phyloP scores from a whole-genome alignment of 2,797 vertebrate species.

The Ibycter americanus region DNA sequence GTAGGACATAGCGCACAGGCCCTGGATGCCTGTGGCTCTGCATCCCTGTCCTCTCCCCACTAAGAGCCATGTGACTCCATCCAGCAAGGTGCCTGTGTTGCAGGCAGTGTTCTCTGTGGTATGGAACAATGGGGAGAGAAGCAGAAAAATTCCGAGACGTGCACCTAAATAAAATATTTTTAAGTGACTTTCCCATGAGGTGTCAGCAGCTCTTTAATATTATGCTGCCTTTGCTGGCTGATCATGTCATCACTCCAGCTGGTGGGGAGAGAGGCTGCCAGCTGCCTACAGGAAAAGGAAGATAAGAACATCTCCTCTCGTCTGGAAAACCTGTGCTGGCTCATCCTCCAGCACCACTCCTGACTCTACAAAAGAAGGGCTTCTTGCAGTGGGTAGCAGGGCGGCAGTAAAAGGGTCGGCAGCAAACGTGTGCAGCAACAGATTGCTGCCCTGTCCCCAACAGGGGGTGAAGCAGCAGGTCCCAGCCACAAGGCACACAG shows the following conservation, averaged over 20 bases:
- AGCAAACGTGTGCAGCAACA: accelerated
- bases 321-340: neutral
- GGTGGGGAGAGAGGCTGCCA: neutral
- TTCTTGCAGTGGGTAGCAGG: neutral
- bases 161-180: neutral
- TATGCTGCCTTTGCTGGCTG: neutral
- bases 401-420: neutral
- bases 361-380: neutral
- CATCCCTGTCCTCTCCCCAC: neutral
- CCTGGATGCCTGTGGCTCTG: neutral
- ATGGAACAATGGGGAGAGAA: neutral
- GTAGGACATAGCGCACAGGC: accelerated
- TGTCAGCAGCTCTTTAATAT: neutral
- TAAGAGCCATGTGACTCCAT: accelerated
- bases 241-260: neutral
- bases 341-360: neutral
- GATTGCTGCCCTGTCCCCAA: neutral
- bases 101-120: neutral
- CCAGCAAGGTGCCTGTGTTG: neutral
- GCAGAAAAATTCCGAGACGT: neutral
- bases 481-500: accelerated
- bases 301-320: neutral
- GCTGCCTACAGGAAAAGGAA: neutral
- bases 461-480: accelerated
- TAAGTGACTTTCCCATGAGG: slow-evolving; percentile 1